Evolutionary conservation across 1,140 invertebrate species (phyloP).

Genomic region (Drosophila ogumai): DNA sequence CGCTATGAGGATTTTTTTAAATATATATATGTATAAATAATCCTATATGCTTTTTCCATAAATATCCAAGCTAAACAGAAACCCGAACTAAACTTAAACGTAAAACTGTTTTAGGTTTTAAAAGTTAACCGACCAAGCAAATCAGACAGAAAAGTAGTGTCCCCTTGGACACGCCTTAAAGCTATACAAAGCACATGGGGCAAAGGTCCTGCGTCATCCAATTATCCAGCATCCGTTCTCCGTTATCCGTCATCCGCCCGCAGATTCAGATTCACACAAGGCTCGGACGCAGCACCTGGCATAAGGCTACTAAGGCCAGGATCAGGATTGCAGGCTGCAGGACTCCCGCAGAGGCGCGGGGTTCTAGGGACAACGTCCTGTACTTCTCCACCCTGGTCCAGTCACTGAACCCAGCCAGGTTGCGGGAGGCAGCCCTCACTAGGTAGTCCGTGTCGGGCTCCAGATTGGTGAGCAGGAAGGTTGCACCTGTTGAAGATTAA

Average conservation of each 20-base stretch:
- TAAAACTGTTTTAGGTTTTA: conserved; percentile 41
- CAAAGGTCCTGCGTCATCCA: conserved; percentile 17
- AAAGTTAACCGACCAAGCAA: conserved; percentile 49
- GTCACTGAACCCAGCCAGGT: conserved; percentile 84
- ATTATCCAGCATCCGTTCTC: conserved; percentile 16
- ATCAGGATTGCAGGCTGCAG: neutral
- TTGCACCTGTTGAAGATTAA: conserved; percentile 67
- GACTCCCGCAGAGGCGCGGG: conserved; percentile 36
- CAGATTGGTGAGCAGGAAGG: conserved; percentile 80
- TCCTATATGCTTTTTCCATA: conserved; percentile 23
- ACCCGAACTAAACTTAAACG: conserved; percentile 39
- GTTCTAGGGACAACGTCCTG: conserved; percentile 71
- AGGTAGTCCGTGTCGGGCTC: conserved; percentile 82
- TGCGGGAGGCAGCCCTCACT: conserved; percentile 83
- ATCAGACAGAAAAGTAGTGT: conserved; percentile 48
- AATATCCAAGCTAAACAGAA: conserved; percentile 38
- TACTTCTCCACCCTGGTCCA: conserved; percentile 74
- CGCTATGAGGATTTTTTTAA: conserved; percentile 42
- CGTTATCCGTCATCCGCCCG: conserved; percentile 35
- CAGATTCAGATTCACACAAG: conserved; percentile 49
- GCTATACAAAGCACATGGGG: conserved; percentile 70
- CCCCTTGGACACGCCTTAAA: conserved; percentile 54
- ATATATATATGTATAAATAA: conserved; percentile 29
- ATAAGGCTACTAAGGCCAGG: conserved; percentile 12
- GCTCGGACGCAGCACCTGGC: conserved; percentile 5